Evolutionary conservation across 1,140 invertebrate genomes (phyloP), one percentile per base, ranked within the genome.

Genomic region (Latrodectus geometricus): DNA sequence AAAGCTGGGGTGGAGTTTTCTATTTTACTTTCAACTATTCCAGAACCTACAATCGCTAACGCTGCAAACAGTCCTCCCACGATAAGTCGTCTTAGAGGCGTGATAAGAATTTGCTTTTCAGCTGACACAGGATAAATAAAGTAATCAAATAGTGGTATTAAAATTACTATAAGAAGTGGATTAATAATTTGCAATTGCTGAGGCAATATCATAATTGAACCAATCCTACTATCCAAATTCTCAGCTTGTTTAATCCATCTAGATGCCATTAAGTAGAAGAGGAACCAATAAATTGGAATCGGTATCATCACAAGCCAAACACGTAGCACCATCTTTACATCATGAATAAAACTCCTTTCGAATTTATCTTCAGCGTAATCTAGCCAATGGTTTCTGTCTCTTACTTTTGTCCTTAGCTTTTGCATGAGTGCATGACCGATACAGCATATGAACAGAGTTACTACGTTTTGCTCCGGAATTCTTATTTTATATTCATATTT

Each of bases 171-270:
- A 8, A 97, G 91, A 1, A 98, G 90, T 0, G 97, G 96, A 90
- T 97, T 97, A 2, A 98, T 90, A 0, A 91, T 95, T 92, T 96
- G 96, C 93, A 98, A 95, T 91, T 98, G 97, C 91, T 98, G 97
- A 0, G 97, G 96, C 88, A 96, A 94, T 17, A 98, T 92, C 15
- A 12, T 8, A 0, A 12, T 21, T 15, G 90, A 87, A 0, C 93
- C 93, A 11, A 98, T 90, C 17, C 93, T 90, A 15, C 97, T 96
- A 90, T 97, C 92, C 96, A 99, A 97, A 88, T 95, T 93, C 0
- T 94, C 94, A 14, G 97, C 97, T 93, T 99, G 97, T 86, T 98
- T 94, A 0, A 97, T 98, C 98, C 98, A 99, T 72, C 95, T 93
- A 0, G 97, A 98, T 15, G 96, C 97, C 93, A 95, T 88, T n/a